Evolutionary conservation across 2,888 invertebrate genomes (phyloP).

Genomic region (Luffia ferchaultella): DNA sequence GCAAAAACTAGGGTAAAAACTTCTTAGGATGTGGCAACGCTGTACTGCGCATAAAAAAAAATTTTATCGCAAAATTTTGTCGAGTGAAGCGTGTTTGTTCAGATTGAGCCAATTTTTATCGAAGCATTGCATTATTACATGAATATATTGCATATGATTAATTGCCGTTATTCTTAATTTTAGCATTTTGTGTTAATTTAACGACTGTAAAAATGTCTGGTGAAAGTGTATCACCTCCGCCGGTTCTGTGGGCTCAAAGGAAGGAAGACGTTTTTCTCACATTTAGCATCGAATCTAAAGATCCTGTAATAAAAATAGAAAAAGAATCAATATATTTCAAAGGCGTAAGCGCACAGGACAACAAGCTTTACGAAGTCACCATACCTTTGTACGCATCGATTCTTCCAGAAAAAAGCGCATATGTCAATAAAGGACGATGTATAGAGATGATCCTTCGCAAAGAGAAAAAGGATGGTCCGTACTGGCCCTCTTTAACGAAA

Average conservation of each 20-base stretch:
- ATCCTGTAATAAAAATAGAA: slow-evolving; percentile 81
- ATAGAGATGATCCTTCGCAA: slow-evolving; percentile 79
- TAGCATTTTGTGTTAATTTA: no score
- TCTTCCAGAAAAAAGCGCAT: slow-evolving; percentile 78
- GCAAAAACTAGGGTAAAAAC: no score
- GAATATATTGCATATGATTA: no score
- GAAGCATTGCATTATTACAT: no score
- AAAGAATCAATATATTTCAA: slow-evolving; percentile 81
- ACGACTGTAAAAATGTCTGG: slow-evolving; percentile 63
- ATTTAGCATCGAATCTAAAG: slow-evolving; percentile 89
- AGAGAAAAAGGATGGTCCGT: slow-evolving; percentile 76
- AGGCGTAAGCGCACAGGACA: slow-evolving; percentile 85
- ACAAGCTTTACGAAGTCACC: slow-evolving; percentile 86
- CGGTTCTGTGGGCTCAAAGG: slow-evolving; percentile 95
- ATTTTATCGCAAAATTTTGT: no score
- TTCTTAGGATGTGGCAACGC: no score
- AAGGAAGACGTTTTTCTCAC: slow-evolving; percentile 84
- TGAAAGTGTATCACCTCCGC: slow-evolving; percentile 71
- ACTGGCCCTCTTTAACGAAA: slow-evolving; percentile 89
- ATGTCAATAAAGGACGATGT: slow-evolving; percentile 76
- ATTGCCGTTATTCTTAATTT: no score
- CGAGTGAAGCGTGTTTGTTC: no score
- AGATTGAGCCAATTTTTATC: no score
- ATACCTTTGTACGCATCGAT: slow-evolving; percentile 86
- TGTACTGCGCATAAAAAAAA: no score